Evolutionary conservation across 2,888 invertebrate genomes (phyloP).

Genomic region (Volucella bombylans): DNA sequence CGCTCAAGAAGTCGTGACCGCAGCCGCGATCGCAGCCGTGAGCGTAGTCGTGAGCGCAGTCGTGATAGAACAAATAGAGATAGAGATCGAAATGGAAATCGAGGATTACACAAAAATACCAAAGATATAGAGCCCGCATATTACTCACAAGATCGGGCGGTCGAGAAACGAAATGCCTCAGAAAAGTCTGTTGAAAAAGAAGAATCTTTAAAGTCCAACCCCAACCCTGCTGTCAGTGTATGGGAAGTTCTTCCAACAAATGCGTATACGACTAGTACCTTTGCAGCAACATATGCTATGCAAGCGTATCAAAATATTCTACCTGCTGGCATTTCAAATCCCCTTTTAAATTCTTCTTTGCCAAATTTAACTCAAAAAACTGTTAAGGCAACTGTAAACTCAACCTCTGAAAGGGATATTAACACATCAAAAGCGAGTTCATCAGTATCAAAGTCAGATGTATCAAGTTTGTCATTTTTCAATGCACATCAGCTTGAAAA

Average conservation of each 20-base stretch:
- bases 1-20: slow-evolving; percentile 80
- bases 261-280: slow-evolving; percentile 62
- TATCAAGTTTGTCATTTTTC: slow-evolving; percentile 55
- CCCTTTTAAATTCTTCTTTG: slow-evolving; percentile 24
- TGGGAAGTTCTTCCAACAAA: slow-evolving; percentile 63
- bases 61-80: slow-evolving; percentile 79
- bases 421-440: not conserved
- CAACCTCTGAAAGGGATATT: slow-evolving; percentile 21
- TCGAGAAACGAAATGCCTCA: slow-evolving; percentile 33
- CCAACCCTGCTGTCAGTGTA: not conserved
- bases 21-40: slow-evolving; percentile 80
- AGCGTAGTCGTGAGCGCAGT: slow-evolving; percentile 83
- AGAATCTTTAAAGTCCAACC: not conserved
- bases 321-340: slow-evolving; percentile 6
- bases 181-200: slow-evolving; percentile 46
- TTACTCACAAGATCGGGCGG: slow-evolving; percentile 30
- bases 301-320: slow-evolving; percentile 54
- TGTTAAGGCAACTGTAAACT: slow-evolving; percentile 16
- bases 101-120: slow-evolving; percentile 45
- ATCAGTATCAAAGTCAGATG: slow-evolving; percentile 20
- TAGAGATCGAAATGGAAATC: slow-evolving; percentile 83
- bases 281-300: slow-evolving; percentile 58
- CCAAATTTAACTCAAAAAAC: slow-evolving; percentile 1
- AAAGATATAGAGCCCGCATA: slow-evolving; percentile 33
- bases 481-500: slow-evolving; percentile 59